Percentiles rank a stretch among this genome's conserved stretches.
Conservation (phyloP, 2,797 vertebrate genomes). For the Amniataba percoides region DNA sequence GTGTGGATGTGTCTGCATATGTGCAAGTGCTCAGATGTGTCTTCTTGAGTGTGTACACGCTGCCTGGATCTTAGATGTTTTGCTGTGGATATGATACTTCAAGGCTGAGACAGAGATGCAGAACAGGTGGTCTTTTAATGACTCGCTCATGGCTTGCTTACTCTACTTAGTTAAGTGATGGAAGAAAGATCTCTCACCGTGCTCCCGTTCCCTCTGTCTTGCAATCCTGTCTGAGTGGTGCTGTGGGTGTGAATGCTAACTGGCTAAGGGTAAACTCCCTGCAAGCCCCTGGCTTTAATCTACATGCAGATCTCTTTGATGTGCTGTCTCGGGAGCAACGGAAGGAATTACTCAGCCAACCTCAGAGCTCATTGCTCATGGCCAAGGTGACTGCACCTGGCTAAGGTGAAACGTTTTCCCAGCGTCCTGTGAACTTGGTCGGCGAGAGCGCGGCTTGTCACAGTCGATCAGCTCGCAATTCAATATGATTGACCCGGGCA, state of each 20-base stretch:
- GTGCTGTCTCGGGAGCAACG: slow-evolving; percentile 43
- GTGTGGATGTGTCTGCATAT: slow-evolving; percentile 33
- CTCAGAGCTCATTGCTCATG: slow-evolving; percentile 53
- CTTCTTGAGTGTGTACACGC: slow-evolving; percentile 39
- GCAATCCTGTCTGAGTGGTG: neutral
- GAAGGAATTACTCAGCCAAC: slow-evolving; percentile 59
- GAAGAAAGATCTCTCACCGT: slow-evolving; percentile 21
- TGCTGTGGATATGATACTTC: slow-evolving; percentile 51
- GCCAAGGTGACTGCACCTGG: slow-evolving; percentile 73
- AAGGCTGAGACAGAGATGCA: slow-evolving; percentile 44
- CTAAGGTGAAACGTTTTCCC: slow-evolving; percentile 62
- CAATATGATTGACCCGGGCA: slow-evolving; percentile 77
- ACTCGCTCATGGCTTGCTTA: slow-evolving; percentile 55
- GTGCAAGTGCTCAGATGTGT: slow-evolving; percentile 55
- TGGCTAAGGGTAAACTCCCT: slow-evolving; percentile 37
- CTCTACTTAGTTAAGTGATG: slow-evolving; percentile 34
- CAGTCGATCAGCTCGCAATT: slow-evolving; percentile 72
- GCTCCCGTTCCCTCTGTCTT: neutral
- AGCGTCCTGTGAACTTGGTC: slow-evolving; percentile 40
- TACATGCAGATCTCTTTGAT: slow-evolving; percentile 72
- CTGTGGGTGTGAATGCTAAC: slow-evolving; percentile 58
- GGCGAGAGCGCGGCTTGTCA: slow-evolving; percentile 67
- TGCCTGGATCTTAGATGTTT: slow-evolving; percentile 50
- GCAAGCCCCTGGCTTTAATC: slow-evolving; percentile 58
- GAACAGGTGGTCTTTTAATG: slow-evolving; percentile 77